These are phyloP conservation scores for Piezodorus guildinii DNA, from an alignment of 1,140 invertebrate species.

Conservation along the genomic window DNA sequence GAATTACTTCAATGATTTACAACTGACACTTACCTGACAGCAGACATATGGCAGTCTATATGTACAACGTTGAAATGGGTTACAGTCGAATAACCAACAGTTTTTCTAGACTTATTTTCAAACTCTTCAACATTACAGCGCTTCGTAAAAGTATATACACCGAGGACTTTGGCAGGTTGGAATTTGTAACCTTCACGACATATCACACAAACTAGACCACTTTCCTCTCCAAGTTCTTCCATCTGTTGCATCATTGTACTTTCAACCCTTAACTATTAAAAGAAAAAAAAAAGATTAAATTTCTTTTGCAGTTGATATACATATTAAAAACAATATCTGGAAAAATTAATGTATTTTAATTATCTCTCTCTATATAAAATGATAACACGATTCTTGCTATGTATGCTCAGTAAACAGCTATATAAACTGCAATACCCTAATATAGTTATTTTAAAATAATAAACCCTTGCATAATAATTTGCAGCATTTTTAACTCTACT, in stretches of 20 bases:
- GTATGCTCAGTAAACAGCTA: no score
- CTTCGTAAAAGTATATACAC: conserved; percentile 95
- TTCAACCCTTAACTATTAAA: conserved; percentile 64
- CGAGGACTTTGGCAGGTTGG: conserved; percentile 80
- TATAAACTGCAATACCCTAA: no score
- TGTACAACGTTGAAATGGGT: conserved; percentile 98
- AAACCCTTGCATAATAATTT: no score
- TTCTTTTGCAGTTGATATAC: no score
- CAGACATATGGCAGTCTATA: conserved; percentile 94
- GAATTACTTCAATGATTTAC: no score
- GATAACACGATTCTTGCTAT: no score
- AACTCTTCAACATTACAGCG: conserved; percentile 88
- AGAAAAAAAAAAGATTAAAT: no score
- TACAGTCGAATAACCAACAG: conserved; percentile 82
- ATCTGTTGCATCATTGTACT: conserved; percentile 83
- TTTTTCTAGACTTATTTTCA: conserved; percentile 74
- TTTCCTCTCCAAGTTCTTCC: conserved; percentile 89
- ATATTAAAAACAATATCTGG: no score
- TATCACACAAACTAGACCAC: conserved; percentile 92
- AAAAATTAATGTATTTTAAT: no score
- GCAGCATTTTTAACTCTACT: no score
- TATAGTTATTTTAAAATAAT: no score
- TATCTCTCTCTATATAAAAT: no score
- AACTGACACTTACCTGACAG: conserved; percentile 46
- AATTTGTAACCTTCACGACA: conserved; percentile 96